These are phyloP conservation scores for Neodontobutis hainanensis DNA, from an alignment of 2,113 vertebrate genomes.

Conservation along the genomic window DNA sequence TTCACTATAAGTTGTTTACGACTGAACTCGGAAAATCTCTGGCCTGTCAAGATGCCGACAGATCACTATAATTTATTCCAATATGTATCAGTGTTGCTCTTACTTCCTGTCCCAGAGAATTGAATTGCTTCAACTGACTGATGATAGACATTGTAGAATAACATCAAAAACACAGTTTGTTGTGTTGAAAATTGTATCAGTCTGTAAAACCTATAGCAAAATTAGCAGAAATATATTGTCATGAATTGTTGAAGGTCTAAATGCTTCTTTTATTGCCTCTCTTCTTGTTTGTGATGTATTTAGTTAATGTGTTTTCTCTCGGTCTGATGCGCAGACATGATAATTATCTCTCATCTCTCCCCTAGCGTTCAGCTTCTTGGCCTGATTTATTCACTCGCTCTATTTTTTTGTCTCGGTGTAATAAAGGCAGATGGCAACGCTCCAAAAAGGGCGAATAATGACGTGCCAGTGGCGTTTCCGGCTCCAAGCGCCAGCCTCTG, in stretches of 20 bases:
- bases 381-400: slow-evolving; percentile 12
- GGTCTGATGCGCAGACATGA: slow-evolving; percentile 26
- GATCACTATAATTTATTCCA: no score
- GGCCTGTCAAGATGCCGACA: no score
- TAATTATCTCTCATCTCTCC: slow-evolving; percentile 32
- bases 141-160: no score
- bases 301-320: slow-evolving; percentile 2
- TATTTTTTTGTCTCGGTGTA: slow-evolving; percentile 7
- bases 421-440: slow-evolving; percentile 22
- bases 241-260: background rate
- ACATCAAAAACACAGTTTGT: no score
- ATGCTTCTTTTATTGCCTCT: background rate
- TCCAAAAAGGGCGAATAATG: slow-evolving; percentile 13
- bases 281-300: background rate
- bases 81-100: background rate
- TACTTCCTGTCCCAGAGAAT: background rate
- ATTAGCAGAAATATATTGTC: background rate
- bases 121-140: no score
- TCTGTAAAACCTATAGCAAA: background rate
- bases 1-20: no score
- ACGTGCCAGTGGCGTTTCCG: slow-evolving; percentile 3
- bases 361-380: background rate
- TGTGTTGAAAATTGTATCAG: no score
- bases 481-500: background rate
- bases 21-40: no score